Base-by-base conservation (phyloP, 1,140 invertebrate species). In the Conus ventricosus region DNA sequence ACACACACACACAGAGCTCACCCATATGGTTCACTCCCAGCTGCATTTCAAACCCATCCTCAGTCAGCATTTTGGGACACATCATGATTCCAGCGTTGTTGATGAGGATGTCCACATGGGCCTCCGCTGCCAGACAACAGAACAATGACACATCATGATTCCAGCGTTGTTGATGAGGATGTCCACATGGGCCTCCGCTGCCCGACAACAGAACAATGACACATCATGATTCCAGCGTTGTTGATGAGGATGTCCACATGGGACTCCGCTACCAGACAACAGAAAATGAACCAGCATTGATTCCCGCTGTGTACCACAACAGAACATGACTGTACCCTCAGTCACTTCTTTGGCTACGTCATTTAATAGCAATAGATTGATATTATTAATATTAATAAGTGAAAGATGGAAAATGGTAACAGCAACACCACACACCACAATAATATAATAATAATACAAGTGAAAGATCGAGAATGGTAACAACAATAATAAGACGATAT, bases 161-260 rank as follows among this genome's bases (percentile, higher is more conserved):
- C 96, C 97, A 82, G 97, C 97, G 95, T 98, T 98, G 91, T 98
- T 98, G 23, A 98, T 96, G 4, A 98, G 95, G 67, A 98, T 89
- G 78, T 94, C 92, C 60, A 94, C 13, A 89, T 88, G 90, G n/a
- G 15, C 63, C 76, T 96, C 90, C 96, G 94, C 87, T 91, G 91
- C 81, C 76, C 90, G 91, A 88, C 51, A 5, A 84, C 20, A n/a
- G 25, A n/a, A 76, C 20, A 63, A 11, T 63, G 94, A 90, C 93
- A 94, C 76, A 88, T 90, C 91, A 97, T 97, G 2, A 98, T 95
- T 2, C 96, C 97, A 82, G 97, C 97, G 95, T 98, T 98, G 91
- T 98, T 98, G 23, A 98, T 96, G 4, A 98, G 95, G 67, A 98
- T 89, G 78, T 94, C 92, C 60, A 94, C 13, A 89, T 88, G 90